Percentiles rank a stretch among this genome's conserved stretches.
These are phyloP conservation scores for Pseudorasbora parva DNA, from an alignment of 2,113 vertebrate species.

Conservation along the genomic window DNA sequence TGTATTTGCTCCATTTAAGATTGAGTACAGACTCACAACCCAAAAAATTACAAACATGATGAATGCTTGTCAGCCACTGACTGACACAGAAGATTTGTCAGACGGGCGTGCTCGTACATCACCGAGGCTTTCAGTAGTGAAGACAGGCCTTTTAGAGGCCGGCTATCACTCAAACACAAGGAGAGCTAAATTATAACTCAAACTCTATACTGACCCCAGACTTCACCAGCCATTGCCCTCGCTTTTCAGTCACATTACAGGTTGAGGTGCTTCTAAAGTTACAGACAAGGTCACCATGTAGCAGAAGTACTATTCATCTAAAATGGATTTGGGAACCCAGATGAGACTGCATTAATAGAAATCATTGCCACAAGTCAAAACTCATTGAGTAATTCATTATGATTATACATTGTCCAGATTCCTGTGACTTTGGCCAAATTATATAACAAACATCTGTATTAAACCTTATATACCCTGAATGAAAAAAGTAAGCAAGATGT, in stretches of 20 bases:
- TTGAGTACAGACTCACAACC: slow-evolving; percentile 60
- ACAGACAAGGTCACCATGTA: slow-evolving; percentile 29
- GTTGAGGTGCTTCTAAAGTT: background rate
- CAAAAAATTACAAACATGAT: slow-evolving; percentile 77
- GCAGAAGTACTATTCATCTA: background rate
- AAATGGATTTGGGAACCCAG: background rate
- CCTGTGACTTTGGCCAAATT: too few relatives aligned
- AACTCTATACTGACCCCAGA: slow-evolving; percentile 65
- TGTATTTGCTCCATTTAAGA: slow-evolving; percentile 73
- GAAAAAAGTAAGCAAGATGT: slow-evolving; percentile 67
- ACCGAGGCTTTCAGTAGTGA: slow-evolving; percentile 71
- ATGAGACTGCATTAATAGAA: background rate
- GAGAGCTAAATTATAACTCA: slow-evolving; percentile 72
- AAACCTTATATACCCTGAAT: slow-evolving; percentile 63
- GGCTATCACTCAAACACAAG: slow-evolving; percentile 77
- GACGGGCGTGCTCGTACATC: slow-evolving; percentile 71
- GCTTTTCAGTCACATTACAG: slow-evolving; percentile 40
- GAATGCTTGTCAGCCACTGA: slow-evolving; percentile 76
- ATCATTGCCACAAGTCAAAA: background rate
- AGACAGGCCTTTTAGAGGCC: slow-evolving; percentile 74
- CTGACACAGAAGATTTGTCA: slow-evolving; percentile 79
- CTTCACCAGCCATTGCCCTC: slow-evolving; percentile 44
- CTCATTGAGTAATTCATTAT: background rate
- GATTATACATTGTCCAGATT: too few relatives aligned
- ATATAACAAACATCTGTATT: slow-evolving; percentile 54